Evolutionary conservation across 2,888 invertebrate genomes (phyloP).

Genomic region (Gandaritis pyraliata): DNA sequence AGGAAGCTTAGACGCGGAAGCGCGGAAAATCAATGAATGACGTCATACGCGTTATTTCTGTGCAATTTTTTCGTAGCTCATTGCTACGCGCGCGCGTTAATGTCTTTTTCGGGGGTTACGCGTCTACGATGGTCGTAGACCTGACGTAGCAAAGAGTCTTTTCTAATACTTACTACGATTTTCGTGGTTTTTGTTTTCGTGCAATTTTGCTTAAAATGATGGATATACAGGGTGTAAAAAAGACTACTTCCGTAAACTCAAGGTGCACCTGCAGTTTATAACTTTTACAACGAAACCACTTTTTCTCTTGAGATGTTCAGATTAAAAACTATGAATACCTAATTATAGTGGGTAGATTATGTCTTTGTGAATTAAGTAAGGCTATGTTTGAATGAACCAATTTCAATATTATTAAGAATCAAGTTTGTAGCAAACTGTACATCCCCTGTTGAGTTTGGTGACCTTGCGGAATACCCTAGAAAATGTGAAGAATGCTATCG

Average conservation of each 20-base stretch:
- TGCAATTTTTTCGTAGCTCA: constrained; percentile 50
- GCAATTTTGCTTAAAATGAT: too few relatives aligned
- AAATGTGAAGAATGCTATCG: constrained; percentile 44
- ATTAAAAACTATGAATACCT: too few relatives aligned
- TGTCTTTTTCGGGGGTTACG: constrained; percentile 39
- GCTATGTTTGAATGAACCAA: too few relatives aligned
- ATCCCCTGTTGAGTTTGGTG: neutral
- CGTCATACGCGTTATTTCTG: neutral
- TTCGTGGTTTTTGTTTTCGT: neutral
- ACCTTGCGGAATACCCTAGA: constrained; percentile 24
- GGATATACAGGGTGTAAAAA: too few relatives aligned
- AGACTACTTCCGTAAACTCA: too few relatives aligned
- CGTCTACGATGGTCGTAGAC: constrained; percentile 25
- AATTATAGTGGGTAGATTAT: too few relatives aligned
- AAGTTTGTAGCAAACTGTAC: neutral
- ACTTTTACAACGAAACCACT: too few relatives aligned
- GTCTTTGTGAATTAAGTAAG: too few relatives aligned
- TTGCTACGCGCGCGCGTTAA: constrained; percentile 52
- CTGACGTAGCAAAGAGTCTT: constrained; percentile 17
- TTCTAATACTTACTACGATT: neutral
- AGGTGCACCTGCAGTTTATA: too few relatives aligned
- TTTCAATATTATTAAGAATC: neutral
- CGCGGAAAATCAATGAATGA: neutral
- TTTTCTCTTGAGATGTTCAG: too few relatives aligned
- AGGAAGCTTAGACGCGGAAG: neutral